Evolutionary conservation across 2,113 vertebrate genomes (phyloP).

Genomic region (Xenopus borealis): DNA sequence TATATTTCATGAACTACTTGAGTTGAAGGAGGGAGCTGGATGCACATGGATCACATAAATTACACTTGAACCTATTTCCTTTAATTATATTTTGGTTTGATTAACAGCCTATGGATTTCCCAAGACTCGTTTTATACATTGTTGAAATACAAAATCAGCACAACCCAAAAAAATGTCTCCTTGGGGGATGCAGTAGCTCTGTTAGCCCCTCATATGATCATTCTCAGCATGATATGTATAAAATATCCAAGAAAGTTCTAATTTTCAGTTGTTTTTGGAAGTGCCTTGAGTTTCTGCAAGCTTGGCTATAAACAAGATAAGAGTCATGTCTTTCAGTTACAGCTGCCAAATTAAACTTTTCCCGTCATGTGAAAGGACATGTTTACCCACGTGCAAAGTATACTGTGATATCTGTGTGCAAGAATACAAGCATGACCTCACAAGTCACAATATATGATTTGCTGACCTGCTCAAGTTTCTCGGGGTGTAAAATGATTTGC

Average conservation of each 20-base stretch:
- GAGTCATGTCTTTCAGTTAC: constrained; percentile 65
- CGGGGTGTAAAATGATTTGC: too few relatives aligned
- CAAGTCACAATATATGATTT: too few relatives aligned
- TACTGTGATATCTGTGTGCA: constrained; percentile 51
- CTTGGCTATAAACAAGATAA: constrained; percentile 64
- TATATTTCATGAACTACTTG: too few relatives aligned
- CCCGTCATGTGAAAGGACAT: constrained; percentile 71
- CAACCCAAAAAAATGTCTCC: constrained; percentile 50
- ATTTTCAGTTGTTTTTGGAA: constrained; percentile 74
- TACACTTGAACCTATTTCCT: neutral
- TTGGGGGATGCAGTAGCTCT: constrained; percentile 53
- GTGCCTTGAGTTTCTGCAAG: constrained; percentile 63
- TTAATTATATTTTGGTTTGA: constrained; percentile 19
- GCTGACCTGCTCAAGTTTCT: too few relatives aligned
- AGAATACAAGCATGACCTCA: too few relatives aligned
- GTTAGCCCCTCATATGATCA: constrained; percentile 53
- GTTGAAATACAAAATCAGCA: constrained; percentile 57
- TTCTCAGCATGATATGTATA: constrained; percentile 58
- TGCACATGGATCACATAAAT: neutral
- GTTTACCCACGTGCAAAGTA: constrained; percentile 71
- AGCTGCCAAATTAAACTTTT: constrained; percentile 74
- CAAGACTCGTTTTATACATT: constrained; percentile 35
- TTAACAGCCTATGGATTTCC: constrained; percentile 45
- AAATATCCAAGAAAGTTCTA: constrained; percentile 62
- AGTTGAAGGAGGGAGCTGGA: too few relatives aligned